Evolutionary conservation across 2,113 vertebrate species (phyloP), one percentile per base, ranked within the genome.

Genomic region (Xyliphius kryptos): DNA sequence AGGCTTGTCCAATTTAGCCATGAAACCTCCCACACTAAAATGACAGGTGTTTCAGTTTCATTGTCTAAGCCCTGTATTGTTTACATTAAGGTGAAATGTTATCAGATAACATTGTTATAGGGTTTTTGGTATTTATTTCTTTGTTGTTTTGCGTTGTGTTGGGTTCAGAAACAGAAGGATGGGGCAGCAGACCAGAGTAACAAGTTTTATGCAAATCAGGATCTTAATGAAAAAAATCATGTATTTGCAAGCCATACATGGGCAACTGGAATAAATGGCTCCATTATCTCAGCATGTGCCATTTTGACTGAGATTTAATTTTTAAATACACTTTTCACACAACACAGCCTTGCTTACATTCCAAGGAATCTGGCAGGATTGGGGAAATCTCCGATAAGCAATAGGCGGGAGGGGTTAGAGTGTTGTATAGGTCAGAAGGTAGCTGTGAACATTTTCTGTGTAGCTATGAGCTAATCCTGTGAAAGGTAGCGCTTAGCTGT

Each of bases 191-290:
- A 76, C 77, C 67, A 73, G 69, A 66, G 75, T 82, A 82, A 84
- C 72, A 76, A 81, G 79, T 75, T 63, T 74, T 83, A 83, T 85
- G 81, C 79, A 85, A 86, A 85, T 85, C 70, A 58, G 63, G 77
- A 77, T 78, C 64, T 75, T 87, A 84, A 85, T 82, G 79, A 82
- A 85, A 85, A 81, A 65, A 67, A n/a, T 78, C 38, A 11, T 52
- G 47, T 58, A 77, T 80, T 81, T 82, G 61, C 70, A 68, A 80
- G 76, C 78, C 71, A 67, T 60, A 80, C 66, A 46, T 57, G 51
- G 63, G 66, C 61, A 44, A 32, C 65, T 69, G 76, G 75, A 81
- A 84, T 81, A 82, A 82, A 83, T 77, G 75, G 63, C 69, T 84
- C 79, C 74, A 74, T 86, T 86, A 82, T 79, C 81, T 73, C 83